Base-by-base conservation (phyloP, 2,113 vertebrate species). In the Cygnus buccinator region DNA sequence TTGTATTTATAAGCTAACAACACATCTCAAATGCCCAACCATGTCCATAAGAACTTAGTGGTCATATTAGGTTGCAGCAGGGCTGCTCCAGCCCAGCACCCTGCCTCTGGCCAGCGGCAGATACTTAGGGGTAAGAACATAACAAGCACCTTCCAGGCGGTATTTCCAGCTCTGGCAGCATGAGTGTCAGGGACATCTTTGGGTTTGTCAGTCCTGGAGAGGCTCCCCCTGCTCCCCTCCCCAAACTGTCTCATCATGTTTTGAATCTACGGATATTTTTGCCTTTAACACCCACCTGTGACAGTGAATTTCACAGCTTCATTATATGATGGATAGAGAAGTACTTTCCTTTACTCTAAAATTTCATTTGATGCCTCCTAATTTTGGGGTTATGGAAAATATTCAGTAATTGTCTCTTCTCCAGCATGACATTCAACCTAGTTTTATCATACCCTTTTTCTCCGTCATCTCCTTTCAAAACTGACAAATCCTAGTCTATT, bases 401-500 rank as follows among this genome's bases (percentile, higher is more conserved):
- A 33, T 11, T 72, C 57, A 68, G 52, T 44, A 43, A 73, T 82
- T 93, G 87, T 62, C 91, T 94, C 73, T 35, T 81, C 68, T 84
- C 74, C 73, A 55, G 86, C 1, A 2, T 59, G 91, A 84, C 79
- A 18, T 43, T 74, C 78, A 79, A 2, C 28, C 72, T 59, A 3
- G 1, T 80, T 90, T 88, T 73, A 75, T 72, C 70, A 8, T 3
- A 33, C 22, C 22, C 43, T 46, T 75, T 87, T 77, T 58, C 80
- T 82, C 52, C 1, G 2, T 65, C 89, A 82, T 18, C 43, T 71
- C 75, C 80, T 89, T 81, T 93, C 91, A 87, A 29, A 91, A 91
- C 81, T 84, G 84, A 93, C 81, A 94, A 94, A 81, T 66, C 81
- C 81, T 31, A 6, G 66, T 16, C 91, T 87, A 84, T 95, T 89